phyloP scores from a whole-genome alignment of 2,797 vertebrate genomes.

The Peromyscus nudipes region DNA sequence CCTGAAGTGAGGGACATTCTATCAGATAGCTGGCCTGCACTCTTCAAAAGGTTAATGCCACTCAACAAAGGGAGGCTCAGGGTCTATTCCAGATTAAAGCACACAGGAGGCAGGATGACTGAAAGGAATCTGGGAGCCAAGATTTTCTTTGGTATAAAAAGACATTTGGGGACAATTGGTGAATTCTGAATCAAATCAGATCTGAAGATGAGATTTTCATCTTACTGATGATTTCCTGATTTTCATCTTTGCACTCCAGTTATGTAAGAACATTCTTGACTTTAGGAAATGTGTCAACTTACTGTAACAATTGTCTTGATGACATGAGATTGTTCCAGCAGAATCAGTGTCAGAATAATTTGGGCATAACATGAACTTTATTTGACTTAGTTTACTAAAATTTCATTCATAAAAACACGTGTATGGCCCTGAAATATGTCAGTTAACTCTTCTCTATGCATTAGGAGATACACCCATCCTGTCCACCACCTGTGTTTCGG shows the following conservation, averaged over 20 bases:
- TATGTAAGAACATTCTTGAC: slow-evolving; percentile 36
- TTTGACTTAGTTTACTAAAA: slow-evolving; percentile 57
- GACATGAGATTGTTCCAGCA: neutral
- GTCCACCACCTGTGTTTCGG: neutral
- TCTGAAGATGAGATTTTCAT: slow-evolving; percentile 58
- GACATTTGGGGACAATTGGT: slow-evolving; percentile 36
- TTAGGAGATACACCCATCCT: neutral
- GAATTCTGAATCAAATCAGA: slow-evolving; percentile 49
- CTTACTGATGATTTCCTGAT: slow-evolving; percentile 39
- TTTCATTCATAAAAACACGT: slow-evolving; percentile 31
- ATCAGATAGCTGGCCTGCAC: slow-evolving; percentile 35
- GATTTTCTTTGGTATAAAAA: slow-evolving; percentile 71
- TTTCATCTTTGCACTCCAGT: slow-evolving; percentile 47
- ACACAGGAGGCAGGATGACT: neutral
- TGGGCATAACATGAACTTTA: slow-evolving; percentile 44
- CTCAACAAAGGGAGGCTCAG: slow-evolving; percentile 54
- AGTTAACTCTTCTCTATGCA: neutral
- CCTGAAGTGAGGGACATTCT: slow-evolving; percentile 60
- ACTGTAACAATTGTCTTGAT: neutral
- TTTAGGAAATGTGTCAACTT: slow-evolving; percentile 19
- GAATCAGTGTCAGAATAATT: neutral
- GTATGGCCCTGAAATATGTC: neutral
- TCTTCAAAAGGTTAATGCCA: slow-evolving; percentile 74
- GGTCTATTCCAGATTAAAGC: slow-evolving; percentile 65
- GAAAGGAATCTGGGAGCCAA: neutral